phyloP scores from a whole-genome alignment of 1,140 invertebrate species.

The Apolygus lucorum region DNA sequence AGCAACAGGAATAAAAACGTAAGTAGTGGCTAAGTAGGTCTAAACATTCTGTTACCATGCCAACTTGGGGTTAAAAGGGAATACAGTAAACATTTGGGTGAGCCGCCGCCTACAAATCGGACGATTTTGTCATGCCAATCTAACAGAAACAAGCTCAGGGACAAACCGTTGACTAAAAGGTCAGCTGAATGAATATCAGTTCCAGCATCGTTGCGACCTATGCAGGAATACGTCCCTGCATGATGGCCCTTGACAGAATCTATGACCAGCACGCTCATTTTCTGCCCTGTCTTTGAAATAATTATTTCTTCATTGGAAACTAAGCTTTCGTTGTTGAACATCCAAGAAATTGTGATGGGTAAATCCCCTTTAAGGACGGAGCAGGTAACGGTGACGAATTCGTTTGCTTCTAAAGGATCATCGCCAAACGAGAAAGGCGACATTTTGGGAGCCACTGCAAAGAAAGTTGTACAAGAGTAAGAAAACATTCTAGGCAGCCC shows the following conservation, averaged over 20 bases:
- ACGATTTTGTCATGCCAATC: constrained; percentile 26
- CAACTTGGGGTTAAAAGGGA: constrained; percentile 13
- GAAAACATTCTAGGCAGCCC: no score
- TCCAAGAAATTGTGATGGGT: constrained; percentile 51
- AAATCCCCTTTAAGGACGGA: constrained; percentile 54
- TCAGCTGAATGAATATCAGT: constrained; percentile 50
- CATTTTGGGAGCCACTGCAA: constrained; percentile 52
- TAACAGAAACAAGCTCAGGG: background rate
- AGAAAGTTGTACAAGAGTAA: no score
- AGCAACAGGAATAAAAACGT: no score
- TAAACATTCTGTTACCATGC: background rate
- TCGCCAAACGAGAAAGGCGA: constrained; percentile 52
- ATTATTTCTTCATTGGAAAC: constrained; percentile 45
- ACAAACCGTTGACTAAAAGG: constrained; percentile 58
- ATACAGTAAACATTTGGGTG: constrained; percentile 28
- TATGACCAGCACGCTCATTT: constrained; percentile 64
- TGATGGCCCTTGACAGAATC: constrained; percentile 59
- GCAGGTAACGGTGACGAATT: constrained; percentile 45
- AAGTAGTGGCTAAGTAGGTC: no score
- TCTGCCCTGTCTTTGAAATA: constrained; percentile 45
- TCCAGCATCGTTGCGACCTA: constrained; percentile 63
- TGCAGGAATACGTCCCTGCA: constrained; percentile 73
- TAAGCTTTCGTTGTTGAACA: constrained; percentile 45
- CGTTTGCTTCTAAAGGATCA: constrained; percentile 42
- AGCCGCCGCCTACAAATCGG: constrained; percentile 24